Base-by-base conservation (phyloP, 2,797 vertebrate genomes). In the Lemur catta region DNA sequence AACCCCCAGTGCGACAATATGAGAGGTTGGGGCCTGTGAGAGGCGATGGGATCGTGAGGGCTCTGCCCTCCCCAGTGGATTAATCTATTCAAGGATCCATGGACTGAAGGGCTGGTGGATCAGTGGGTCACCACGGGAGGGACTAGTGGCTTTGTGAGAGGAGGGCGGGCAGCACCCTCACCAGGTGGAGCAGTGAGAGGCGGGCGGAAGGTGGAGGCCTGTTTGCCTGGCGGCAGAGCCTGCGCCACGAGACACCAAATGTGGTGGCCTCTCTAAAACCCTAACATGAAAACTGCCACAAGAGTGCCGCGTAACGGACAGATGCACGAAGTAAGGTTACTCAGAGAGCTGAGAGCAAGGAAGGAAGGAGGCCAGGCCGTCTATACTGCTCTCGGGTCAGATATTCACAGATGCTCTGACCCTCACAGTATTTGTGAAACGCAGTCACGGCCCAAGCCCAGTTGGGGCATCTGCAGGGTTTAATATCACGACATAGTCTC, bases 371-470 rank as follows among this genome's bases (percentile, higher is more conserved):
- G 30, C 50, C 38, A 59, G 52, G 48, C 35, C 69, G 7, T 61
- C 30, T 17, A 14, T 35, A 59, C 48, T 30, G 0, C 61, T 26
- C 11, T 24, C n/a, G 69, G 52, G 15, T 41, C 33, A 91, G 14
- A 38, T 46, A 50, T 61, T 84, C 67, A 91, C 67, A 10, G 11
- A 61, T 52, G 55, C 61, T 82, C 20, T 55, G 75, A 55, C 43
- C 1, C 26, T 78, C 55, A 30, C 0, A 8, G 26, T 71, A 50
- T 67, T 84, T 89, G 78, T 59, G 63, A 92, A 89, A 89, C 67
- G 84, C 84, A n/a, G 28, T 84, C 65, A 92, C 4, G 30, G 57
- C 74, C 57, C 76, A 46, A 61, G n/a, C 46, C 74, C 92, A 35
- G 52, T 55, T 17, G 75, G 24, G 17, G 46, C 71, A 41, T 79